Base-by-base conservation (phyloP, 37 sponge, comb jelly and placozoan species). In the Aphrocallistes beatrix region DNA sequence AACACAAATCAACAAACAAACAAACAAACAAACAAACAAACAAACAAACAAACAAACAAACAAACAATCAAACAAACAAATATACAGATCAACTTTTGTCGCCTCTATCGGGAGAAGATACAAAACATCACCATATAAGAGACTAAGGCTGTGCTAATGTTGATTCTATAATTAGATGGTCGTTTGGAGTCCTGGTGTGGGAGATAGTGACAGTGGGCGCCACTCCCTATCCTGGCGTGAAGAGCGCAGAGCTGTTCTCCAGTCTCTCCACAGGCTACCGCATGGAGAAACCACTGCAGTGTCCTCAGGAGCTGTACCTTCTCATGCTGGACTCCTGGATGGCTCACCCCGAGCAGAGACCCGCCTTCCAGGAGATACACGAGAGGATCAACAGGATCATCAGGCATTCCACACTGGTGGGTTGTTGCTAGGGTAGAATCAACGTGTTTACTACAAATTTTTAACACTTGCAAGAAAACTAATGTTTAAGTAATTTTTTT, bases 201-300 rank as follows among this genome's bases (percentile, higher is more conserved):
- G 75, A 60, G 75, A 60, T 60, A 60, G 75, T 60, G 75, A 60
- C 75, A 60, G n/a, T 60, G n/a, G 75, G 75, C 10, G 75, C 75
- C 8, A 60, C 75, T 6, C 75, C 75, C 21, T 60, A 60, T 60
- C 75, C 75, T 25, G 75, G 75, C 34, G 75, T 60, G 1, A 60
- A 60, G n/a, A 21, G 28, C 75, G n/a, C 10, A 25, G 75, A 60
- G 34, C 75, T 60, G 3, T 60, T 25, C 75, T 25, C 75, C 6
- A 60, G 10, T 13, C 34, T 60, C 10, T 60, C 75, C 10, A 60
- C 75, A 3, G 75, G 75, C 25, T 60, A 60, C 75, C 10, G 75
- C 10, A 60, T 60, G 75, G 75, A 60, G 34, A 60, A 60, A 60
- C 75, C 75, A 30, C 75, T 25, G 21, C 75, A 60, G n/a, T 60